Evolutionary conservation across 2,797 vertebrate genomes (phyloP).

Genomic region (Rhinogobio ventralis): DNA sequence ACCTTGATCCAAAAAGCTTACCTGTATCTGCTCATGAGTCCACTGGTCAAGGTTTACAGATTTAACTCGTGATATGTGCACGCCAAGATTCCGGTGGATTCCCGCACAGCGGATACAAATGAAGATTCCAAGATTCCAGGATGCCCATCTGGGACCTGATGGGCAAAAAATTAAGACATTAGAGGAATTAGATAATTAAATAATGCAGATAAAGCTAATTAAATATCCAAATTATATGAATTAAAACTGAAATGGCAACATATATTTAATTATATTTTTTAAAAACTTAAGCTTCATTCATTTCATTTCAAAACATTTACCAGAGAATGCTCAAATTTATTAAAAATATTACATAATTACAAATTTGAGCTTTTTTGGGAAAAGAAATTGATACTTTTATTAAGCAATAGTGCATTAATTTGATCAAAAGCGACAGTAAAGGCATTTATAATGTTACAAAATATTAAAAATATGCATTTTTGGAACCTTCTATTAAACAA

Average conservation of each 20-base stretch:
- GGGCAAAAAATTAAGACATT: background rate
- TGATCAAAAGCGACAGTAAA: background rate
- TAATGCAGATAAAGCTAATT: too few species aligned
- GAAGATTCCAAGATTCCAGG: constrained; percentile 98
- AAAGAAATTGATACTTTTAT: background rate
- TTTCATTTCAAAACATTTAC: too few species aligned
- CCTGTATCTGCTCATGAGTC: constrained; percentile 98
- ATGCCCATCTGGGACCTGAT: constrained; percentile 96
- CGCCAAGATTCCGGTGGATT: constrained; percentile 96
- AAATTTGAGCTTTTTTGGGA: background rate
- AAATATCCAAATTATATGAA: background rate
- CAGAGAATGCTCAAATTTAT: background rate
- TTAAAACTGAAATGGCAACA: background rate
- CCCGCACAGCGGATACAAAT: constrained; percentile 98
- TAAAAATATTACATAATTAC: background rate
- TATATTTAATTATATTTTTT: background rate
- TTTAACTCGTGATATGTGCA: constrained; percentile 98
- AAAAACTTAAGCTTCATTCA: too few species aligned
- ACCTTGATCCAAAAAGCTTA: constrained; percentile 57
- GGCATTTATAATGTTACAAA: background rate
- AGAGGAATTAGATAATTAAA: background rate
- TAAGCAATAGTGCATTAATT: background rate
- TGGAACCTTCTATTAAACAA: background rate
- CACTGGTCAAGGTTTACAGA: constrained; percentile 98
- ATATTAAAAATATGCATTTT: too few species aligned